These are phyloP conservation scores for Strongylocentrotus purpuratus DNA, from an alignment of 35 echinoderm and acorn worm genomes.

Conservation along the genomic window DNA sequence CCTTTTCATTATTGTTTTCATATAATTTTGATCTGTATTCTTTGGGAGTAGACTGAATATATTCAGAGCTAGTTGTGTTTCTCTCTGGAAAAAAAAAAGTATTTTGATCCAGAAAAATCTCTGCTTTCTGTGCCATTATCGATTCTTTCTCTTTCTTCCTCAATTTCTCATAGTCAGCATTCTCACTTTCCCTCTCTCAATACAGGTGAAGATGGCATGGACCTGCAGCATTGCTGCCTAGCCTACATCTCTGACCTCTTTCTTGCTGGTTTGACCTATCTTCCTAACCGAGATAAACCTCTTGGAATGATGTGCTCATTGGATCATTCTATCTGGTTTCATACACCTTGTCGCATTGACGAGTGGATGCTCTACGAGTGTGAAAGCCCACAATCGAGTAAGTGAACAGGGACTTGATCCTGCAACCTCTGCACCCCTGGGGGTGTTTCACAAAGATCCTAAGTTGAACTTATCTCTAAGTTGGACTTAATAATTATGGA, in stretches of 20 bases:
- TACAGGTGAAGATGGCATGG: conserved; percentile 66
- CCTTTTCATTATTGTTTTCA: no score
- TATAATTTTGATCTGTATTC: no score
- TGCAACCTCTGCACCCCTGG: background rate
- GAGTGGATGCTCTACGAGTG: conserved; percentile 95
- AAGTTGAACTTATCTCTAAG: no score
- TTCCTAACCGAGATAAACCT: conserved; percentile 51
- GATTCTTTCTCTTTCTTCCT: no score
- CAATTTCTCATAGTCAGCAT: background rate
- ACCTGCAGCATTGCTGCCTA: conserved; percentile 81
- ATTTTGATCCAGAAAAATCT: no score
- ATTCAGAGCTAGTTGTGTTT: no score
- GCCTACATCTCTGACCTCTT: conserved; percentile 86
- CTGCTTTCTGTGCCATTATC: no score
- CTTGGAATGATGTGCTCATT: conserved; percentile 69
- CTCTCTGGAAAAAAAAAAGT: no score
- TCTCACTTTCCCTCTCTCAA: background rate
- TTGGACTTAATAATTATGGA: no score
- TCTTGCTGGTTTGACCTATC: conserved; percentile 44
- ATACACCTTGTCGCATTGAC: conserved; percentile 83
- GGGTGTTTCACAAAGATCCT: no score
- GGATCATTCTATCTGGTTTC: conserved; percentile 94
- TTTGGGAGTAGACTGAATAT: no score
- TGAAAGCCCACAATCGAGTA: conserved; percentile 86
- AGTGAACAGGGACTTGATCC: background rate